Percentiles rank a stretch among this genome's conserved stretches.
Conservation (phyloP, 2,797 vertebrate species). For the Ctenosaura bakeri region DNA sequence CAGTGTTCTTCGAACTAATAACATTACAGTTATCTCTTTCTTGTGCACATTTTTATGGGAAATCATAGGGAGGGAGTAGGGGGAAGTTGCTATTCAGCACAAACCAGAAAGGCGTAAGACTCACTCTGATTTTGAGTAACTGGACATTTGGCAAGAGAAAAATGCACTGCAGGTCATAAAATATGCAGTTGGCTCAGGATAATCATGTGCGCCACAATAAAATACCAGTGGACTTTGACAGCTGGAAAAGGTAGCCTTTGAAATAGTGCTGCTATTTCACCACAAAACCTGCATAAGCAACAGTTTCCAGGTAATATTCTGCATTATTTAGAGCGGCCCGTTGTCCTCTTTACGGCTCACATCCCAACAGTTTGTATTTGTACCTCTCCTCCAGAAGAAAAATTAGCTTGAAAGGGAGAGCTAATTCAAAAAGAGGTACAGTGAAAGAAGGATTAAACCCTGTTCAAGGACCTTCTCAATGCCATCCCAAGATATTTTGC, state of each 20-base stretch:
- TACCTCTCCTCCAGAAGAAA: neutral
- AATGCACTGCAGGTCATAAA: slow-evolving; percentile 53
- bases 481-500: neutral
- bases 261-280: slow-evolving; percentile 21
- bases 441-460: neutral
- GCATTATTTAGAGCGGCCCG: neutral
- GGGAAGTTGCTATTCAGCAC: slow-evolving; percentile 57
- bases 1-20: slow-evolving; percentile 50
- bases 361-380: neutral
- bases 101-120: slow-evolving; percentile 4
- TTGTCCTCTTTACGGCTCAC: neutral
- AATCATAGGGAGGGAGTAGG: slow-evolving; percentile 48
- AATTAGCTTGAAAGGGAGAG: neutral
- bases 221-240: slow-evolving; percentile 40
- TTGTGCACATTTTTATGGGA: slow-evolving; percentile 50
- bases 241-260: slow-evolving; percentile 22
- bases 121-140: slow-evolving; percentile 48
- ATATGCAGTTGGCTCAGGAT: slow-evolving; percentile 31
- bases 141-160: slow-evolving; percentile 46
- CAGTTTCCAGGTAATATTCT: neutral
- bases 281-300: neutral
- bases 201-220: slow-evolving; percentile 8
- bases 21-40: slow-evolving; percentile 47
- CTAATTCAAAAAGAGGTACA: neutral
- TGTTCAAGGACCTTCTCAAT: neutral